These are phyloP conservation scores for Sericinus montela DNA, from an alignment of 2,888 invertebrate genomes.

Conservation along the genomic window DNA sequence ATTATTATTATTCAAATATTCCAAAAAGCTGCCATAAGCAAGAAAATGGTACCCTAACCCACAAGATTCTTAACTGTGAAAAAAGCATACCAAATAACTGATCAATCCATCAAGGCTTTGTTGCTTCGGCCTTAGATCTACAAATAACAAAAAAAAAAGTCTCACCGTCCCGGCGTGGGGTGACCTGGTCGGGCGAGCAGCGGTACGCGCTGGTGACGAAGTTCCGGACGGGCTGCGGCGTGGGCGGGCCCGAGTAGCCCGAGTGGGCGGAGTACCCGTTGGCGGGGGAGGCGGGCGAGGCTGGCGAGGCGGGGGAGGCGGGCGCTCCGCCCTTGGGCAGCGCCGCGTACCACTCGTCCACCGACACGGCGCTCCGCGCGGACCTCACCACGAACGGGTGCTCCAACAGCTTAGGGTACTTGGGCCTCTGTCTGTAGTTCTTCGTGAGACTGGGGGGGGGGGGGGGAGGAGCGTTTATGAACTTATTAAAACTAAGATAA, in stretches of 20 bases:
- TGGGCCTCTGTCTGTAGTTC: conserved; percentile 95
- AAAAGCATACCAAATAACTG: no score
- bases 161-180: conserved; percentile 64
- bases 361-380: conserved; percentile 83
- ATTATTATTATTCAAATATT: no score
- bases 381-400: conserved; percentile 93
- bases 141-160: neutral
- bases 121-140: no score
- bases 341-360: conserved; percentile 90
- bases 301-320: conserved; percentile 30
- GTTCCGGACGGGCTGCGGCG: conserved; percentile 58
- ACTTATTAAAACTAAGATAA: no score
- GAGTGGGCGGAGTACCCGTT: conserved; percentile 24
- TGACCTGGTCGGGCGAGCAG: conserved; percentile 63
- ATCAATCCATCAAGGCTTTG: no score
- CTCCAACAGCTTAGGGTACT: conserved; percentile 93
- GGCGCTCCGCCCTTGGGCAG: conserved; percentile 63
- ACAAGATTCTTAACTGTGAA: no score
- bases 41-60: no score
- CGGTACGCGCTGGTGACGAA: conserved; percentile 59
- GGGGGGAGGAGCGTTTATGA: no score
- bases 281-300: conserved; percentile 22
- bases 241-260: conserved; percentile 28
- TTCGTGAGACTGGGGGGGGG: conserved; percentile 91
- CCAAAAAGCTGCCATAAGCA: no score